Base-by-base conservation (phyloP, 2,797 vertebrate genomes). In the Hyperoplus immaculatus region DNA sequence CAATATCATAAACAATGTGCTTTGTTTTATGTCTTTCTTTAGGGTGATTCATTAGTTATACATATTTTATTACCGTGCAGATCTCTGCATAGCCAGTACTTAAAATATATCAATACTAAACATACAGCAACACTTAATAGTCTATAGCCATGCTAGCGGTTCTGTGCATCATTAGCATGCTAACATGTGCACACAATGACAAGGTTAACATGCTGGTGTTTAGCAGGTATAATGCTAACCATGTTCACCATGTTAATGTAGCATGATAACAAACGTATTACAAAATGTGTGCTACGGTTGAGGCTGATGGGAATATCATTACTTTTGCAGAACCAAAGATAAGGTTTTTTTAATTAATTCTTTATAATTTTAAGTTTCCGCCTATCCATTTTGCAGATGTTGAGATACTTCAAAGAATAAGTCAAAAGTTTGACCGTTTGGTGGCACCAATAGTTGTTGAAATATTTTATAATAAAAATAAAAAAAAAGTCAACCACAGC, bases 1-100 rank as follows among this genome's bases (percentile, higher is more conserved):
- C n/a, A 69, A 58, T 68, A 72, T 69, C 49, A 15, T 53, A 39
- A 73, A 53, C 46, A 74, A 36, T 43, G 41, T 62, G 16, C 45
- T 54, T 62, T 73, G 2, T 70, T 74, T 73, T 41, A 7, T 55
- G 41, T 75, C 41, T 45, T 4, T 65, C 9, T 53, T 59, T 12
- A n/a, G 1, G 29, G 9, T 65, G 58, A 68, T 68, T 59, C n/a
- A 70, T 15, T 9, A 68, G 41, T 10, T 13, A 10, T 50, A 14
- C 29, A 3, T 29, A 29, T 29, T 50, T 63, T 66, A 5, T 43
- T 51, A 45, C 69, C 41, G 54, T 42, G 21, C 8, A 73, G 21
- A 60, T 59, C 38, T 46, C 6, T 55, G 47, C 58, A n/a, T 29
- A 69, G 58, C n/a, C 21, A 45, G 51, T 38, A 63, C 8, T 29